Evolutionary conservation across 1,140 invertebrate genomes (phyloP), one percentile per base, ranked within the genome.

Genomic region (Oreohelix idahoensis): DNA sequence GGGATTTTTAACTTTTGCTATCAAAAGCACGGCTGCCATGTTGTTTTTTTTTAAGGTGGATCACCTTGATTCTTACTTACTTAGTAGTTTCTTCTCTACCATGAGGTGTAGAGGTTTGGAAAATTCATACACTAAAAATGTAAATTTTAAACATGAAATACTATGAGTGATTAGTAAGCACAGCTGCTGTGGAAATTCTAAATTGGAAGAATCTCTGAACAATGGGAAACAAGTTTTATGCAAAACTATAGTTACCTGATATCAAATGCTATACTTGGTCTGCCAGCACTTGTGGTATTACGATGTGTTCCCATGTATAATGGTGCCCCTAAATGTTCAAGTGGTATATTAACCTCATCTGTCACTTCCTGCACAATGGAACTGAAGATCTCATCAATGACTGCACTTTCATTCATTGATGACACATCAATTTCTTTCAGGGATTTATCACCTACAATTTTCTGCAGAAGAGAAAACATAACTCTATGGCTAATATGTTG

Each of bases 261-360:
- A 45, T 89, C 83, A 87, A 93, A 93, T 79, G 92, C 92, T n/a
- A 88, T 75, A 85, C 92, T 93, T 36, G 92, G 92, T 87, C 91
- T 89, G 29, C 88, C 88, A 13, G 86, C 88, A 85, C 89, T 90
- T 26, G 88, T 85, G 11, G 85, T 87, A 87, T 93, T 93, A 45
- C 88, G 86, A 35, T 87, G 87, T 63, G 92, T 86, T 17, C 92
- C 92, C 49, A 92, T 81, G 17, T 93, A 73, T 29, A 87, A n/a
- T 51, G 92, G 91, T 20, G 85, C 78, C 17, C 85, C 84, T 1
- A 93, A 83, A 51, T 45, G 77, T 15, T 79, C 29, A 35, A 23
- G 13, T 53, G 91, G 90, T 80, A 93, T 88, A 82, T 93, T 93
- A 0, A 93, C 89, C 36, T 83, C 93, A 88, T 93, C 92, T 70